Evolutionary conservation across 2,888 invertebrate genomes (phyloP), one percentile per base, ranked within the genome.

Genomic region (Drosophila mettleri): DNA sequence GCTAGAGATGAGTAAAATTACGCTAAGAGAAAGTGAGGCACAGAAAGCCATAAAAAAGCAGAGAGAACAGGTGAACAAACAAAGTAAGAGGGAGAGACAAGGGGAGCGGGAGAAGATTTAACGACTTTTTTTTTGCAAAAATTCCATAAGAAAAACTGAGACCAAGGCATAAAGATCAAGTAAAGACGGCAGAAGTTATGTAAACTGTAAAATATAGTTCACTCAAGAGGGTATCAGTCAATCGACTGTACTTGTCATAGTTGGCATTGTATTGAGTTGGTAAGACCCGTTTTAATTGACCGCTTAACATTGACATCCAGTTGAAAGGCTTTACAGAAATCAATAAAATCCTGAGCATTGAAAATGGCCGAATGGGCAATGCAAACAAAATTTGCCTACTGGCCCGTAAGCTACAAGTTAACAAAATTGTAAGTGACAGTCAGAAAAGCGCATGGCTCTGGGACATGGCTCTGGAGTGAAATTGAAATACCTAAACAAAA

Each of bases 271-370:
- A 10, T 2, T 12, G 14, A 16, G 34, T 34, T 0, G 33, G 34
- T 2, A 46, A 29, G 38, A 27, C 14, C 27, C 20, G 4, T 22
- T 39, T 29, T 18, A 29, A 16, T 29, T 38, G 38, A 22, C 38
- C 27, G 31, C 22, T 58, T 58, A 18, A 39, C 20, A 52, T 22
- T 38, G 53, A 16, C 53, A 29, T 41, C 10, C 54, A 16, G 38
- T 10, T 8, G 9, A 22, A 18, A 5, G 55, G 54, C 24, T 33
- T 18, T 24, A 31, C 24, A n/a, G 18, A 31, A 31, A 18, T 54
- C 53, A 20, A 39, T 20, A 39, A 12, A 29, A 22, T n/a, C n/a
- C 29, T 16, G 29, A 22, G 6, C 2, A 27, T 22, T 16, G 12
- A 36, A 31, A 53, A 2, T 20, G 61, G n/a, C n/a, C n/a, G n/a